Base-by-base conservation (phyloP, 2,113 vertebrate species). In the Callopanchax toddi region DNA sequence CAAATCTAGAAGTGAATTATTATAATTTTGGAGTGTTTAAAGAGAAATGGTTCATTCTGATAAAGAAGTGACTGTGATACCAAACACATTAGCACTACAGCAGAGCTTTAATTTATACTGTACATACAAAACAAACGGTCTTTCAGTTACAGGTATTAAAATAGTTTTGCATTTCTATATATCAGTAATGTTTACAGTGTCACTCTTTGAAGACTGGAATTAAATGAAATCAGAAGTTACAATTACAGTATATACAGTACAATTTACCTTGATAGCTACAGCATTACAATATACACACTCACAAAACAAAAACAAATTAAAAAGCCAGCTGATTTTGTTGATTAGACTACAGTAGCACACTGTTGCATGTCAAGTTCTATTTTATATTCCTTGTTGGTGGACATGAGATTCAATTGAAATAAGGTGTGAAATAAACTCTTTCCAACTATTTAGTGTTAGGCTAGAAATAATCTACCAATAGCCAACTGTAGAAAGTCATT, bases 141-240 rank as follows among this genome's bases (percentile, higher is more conserved):
- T 86, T 79, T 86, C 86, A 76, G 60, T 87, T 86, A 83, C 71
- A 74, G 74, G 84, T 83, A 88, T 78, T 87, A 89, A 87, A 87
- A 87, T 82, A 90, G 77, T 60, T 88, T 86, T 86, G 75, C 77
- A 85, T 91, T 88, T 88, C 80, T 89, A 84, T 84, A 64, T 80
- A 76, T 72, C 77, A 72, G 60, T 66, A 39, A 65, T 77, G 72
- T 82, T 83, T 87, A 78, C 69, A 85, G 65, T 60, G 53, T 84
- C 77, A 82, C 64, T 60, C 70, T 53, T 73, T 60, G 53, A 85
- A 76, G 72, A 82, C 58, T 75, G 56, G 21, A 77, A 82, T 63
- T 58, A 78, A 74, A 77, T 32, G 12, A 84, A 49, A 78, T 85
- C 72, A 72, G 25, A 67, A 34, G 51, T 68, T 4, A 67, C 67